phyloP scores from a whole-genome alignment of 2,797 vertebrate genomes.

The Gymnoscopelus microlampas region DNA sequence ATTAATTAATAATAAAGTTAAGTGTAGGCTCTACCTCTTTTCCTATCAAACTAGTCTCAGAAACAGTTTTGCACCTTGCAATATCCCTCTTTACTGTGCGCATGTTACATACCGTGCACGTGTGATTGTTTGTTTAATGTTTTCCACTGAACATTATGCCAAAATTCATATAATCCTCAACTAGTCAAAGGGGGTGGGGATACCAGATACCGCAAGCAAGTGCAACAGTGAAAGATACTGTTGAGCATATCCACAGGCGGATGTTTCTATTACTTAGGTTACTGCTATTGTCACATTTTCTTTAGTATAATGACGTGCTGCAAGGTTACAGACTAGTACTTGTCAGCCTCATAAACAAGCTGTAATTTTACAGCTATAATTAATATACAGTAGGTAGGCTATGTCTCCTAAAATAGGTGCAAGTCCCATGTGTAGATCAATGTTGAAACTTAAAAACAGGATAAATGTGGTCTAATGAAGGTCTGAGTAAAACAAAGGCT shows the following conservation, averaged over 20 bases:
- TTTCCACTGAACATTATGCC: constrained; percentile 40
- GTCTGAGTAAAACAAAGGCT: constrained; percentile 2
- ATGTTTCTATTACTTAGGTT: not conserved
- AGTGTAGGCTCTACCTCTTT: too few relatives aligned
- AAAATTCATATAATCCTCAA: constrained; percentile 63
- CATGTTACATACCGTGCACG: constrained; percentile 21
- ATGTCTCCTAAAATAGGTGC: not conserved
- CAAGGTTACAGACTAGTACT: not conserved
- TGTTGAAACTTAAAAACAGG: constrained; percentile 2
- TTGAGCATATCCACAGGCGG: constrained; percentile 16
- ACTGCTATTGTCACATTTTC: not conserved
- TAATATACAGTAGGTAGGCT: not conserved
- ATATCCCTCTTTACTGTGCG: constrained; percentile 3
- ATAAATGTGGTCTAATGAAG: not conserved
- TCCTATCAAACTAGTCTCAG: too few relatives aligned
- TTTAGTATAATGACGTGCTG: not conserved
- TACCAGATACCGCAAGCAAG: constrained; percentile 50
- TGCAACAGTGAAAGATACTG: constrained; percentile 5
- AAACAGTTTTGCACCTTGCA: constrained; percentile 4
- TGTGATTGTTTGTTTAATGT: constrained; percentile 38
- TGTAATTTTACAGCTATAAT: not conserved
- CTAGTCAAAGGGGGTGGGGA: constrained; percentile 20
- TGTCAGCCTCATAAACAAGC: not conserved
- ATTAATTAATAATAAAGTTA: too few relatives aligned
- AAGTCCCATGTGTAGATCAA: not conserved